phyloP scores from a whole-genome alignment of 2,888 invertebrate genomes.

The Pecten maximus region DNA sequence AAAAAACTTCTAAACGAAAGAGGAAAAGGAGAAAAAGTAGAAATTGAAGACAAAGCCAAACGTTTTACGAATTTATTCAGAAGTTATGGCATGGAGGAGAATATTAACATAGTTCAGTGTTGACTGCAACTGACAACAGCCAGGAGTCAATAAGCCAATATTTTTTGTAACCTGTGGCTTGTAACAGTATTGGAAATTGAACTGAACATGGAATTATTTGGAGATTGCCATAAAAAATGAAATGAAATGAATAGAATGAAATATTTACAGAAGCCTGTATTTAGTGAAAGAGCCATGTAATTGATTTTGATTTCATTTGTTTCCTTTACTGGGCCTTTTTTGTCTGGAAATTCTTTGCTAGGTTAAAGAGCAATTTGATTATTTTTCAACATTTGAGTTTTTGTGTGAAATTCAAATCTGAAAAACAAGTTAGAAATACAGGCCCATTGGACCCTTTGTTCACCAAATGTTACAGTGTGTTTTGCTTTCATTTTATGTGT shows the following conservation, averaged over 20 bases:
- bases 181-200: background rate
- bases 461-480: too few species aligned
- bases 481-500: too few species aligned
- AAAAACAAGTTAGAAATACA: too few species aligned
- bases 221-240: background rate
- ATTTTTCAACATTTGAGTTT: too few species aligned
- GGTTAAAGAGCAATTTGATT: too few species aligned
- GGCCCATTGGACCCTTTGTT: too few species aligned
- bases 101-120: background rate
- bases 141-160: background rate
- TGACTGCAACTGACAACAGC: background rate
- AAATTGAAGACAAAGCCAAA: background rate
- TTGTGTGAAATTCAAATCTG: too few species aligned
- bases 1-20: background rate
- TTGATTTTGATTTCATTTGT: too few species aligned
- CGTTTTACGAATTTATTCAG: background rate
- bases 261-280: background rate
- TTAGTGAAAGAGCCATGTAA: background rate
- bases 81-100: background rate
- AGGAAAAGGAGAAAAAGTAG: conserved; percentile 2
- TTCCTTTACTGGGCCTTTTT: too few species aligned
- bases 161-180: background rate
- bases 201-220: background rate
- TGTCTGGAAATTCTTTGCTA: too few species aligned
- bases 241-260: background rate